Base-by-base conservation (phyloP, 2,888 invertebrate species). In the Orthosia gracilis region DNA sequence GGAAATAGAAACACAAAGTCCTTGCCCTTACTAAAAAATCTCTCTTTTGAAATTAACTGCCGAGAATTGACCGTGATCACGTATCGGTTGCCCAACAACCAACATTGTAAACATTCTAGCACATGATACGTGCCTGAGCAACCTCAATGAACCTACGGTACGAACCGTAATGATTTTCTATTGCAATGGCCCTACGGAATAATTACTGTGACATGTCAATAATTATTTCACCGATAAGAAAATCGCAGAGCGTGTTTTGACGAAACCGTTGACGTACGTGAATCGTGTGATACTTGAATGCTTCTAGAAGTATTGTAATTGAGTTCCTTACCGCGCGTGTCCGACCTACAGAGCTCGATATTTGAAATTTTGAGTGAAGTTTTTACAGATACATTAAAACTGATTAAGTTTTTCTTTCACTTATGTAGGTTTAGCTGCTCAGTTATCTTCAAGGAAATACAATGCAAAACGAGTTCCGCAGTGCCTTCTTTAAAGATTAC, bases 31-130 rank as follows among this genome's bases (percentile, higher is more conserved):
- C 69, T n/a, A 63, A 54, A 54, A 83, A 74, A 76, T 77, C 69
- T 84, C 83, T 72, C 76, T 85, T 83, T 84, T 76, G 58, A 66
- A 73, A 83, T 82, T 57, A 73, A 81, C 74, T 57, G 40, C 50
- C 55, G 68, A 73, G 64, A 23, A 47, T 47, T 72, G 75, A 66
- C 83, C 83, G 78, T 67, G 62, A 75, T 83, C 84, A 84, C 86
- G 84, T 80, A 69, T 71, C 13, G 58, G 49, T 77, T 84, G 76
- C 73, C 49, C 62, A 82, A 85, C 58, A n/a, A 79, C 54, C 45
- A 70, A 73, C 74, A 54, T 76, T 76, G 18, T 59, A 55, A 78
- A 80, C 66, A 83, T 73, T 75, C 80, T 77, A 74, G 79, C 63
- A 58, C 73, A 81, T 58, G 64, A 81, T 80, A 86, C 85, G 85